These are phyloP conservation scores for Ictidomys tridecemlineatus DNA, from an alignment of 2,113 vertebrate genomes.

Conservation along the genomic window DNA sequence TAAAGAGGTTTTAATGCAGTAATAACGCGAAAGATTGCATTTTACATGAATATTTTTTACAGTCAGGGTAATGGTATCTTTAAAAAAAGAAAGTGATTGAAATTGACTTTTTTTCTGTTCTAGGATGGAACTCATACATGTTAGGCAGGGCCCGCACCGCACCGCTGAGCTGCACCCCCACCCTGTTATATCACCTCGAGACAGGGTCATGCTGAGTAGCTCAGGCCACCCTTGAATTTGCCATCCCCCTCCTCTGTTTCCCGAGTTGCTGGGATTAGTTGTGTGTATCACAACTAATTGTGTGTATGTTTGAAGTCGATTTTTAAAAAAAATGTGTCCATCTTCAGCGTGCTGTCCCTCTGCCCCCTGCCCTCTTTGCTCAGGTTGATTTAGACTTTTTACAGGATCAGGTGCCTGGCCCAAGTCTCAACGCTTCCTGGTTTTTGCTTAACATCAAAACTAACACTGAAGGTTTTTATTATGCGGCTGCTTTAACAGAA, in stretches of 20 bases:
- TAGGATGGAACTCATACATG: neutral
- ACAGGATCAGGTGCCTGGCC: neutral
- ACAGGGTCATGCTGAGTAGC: neutral
- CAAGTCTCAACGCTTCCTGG: neutral
- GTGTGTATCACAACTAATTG: no score
- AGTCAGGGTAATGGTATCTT: neutral
- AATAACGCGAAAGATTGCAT: neutral
- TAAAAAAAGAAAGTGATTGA: neutral
- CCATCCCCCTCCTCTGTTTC: neutral
- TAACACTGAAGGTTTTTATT: neutral
- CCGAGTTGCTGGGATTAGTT: neutral
- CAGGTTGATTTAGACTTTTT: neutral
- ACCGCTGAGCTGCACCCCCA: neutral
- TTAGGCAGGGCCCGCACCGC: no score
- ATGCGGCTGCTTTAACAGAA: neutral
- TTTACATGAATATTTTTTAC: neutral
- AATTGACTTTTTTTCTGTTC: neutral
- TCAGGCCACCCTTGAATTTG: neutral
- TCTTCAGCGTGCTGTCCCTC: neutral
- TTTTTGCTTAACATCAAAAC: neutral
- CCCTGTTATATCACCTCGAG: neutral
- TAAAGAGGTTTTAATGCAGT: neutral
- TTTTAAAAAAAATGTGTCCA: neutral
- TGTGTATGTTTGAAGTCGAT: no score
- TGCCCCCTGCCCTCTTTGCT: neutral